Conservation (phyloP, 2,888 invertebrate species). For the Campoplex capitator region DNA sequence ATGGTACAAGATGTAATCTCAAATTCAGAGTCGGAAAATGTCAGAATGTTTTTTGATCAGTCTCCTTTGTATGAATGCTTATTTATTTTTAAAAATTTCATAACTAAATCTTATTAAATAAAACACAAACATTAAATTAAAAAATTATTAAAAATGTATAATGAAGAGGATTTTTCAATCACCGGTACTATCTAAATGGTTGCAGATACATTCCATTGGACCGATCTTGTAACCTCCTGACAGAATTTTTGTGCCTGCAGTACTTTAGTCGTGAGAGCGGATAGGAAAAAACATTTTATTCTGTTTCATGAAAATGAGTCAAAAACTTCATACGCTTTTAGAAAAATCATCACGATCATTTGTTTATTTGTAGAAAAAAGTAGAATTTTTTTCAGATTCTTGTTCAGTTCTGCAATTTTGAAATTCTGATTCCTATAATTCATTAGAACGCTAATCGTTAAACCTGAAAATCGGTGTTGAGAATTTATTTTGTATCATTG, state of each 20-base stretch:
- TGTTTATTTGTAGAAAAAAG: too few species aligned
- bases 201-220: background rate
- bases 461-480: background rate
- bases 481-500: background rate
- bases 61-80: too few species aligned
- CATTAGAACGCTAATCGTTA: background rate
- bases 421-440: too few species aligned
- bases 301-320: too few species aligned
- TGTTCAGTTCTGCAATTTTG: too few species aligned
- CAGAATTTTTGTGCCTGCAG: background rate
- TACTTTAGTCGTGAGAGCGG: background rate
- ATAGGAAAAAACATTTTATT: background rate
- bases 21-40: background rate
- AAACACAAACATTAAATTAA: too few species aligned
- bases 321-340: too few species aligned
- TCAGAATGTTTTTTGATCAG: background rate
- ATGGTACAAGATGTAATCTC: background rate
- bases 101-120: too few species aligned
- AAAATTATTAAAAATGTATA: too few species aligned
- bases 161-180: background rate
- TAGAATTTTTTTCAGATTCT: too few species aligned
- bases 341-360: too few species aligned
- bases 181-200: background rate
- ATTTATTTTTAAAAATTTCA: too few species aligned
- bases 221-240: background rate